Conservation (phyloP, 2,113 vertebrate species). For the Turnix velox region DNA sequence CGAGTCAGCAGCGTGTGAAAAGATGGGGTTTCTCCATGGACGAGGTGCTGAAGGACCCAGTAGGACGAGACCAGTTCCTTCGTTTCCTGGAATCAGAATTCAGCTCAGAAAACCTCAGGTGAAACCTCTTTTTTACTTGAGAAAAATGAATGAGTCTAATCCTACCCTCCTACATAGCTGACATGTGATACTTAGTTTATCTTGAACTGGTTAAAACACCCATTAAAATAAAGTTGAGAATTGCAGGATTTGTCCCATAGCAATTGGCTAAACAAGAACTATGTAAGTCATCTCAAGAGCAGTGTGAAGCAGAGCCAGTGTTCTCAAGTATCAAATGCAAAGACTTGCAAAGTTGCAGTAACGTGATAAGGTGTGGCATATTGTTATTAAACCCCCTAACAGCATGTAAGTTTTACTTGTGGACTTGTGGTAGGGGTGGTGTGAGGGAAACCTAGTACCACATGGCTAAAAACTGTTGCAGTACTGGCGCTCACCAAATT, state of each 20-base stretch:
- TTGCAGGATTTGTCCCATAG: background rate
- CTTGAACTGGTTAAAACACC: background rate
- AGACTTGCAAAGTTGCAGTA: background rate
- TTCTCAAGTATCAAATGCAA: background rate
- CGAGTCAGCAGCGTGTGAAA: slow-evolving; percentile 91
- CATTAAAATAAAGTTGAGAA: background rate
- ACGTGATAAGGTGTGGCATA: background rate
- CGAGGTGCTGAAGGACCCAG: slow-evolving; percentile 89
- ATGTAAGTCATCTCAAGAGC: background rate
- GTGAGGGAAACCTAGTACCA: background rate
- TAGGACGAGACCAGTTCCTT: slow-evolving; percentile 89
- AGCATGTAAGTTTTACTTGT: background rate
- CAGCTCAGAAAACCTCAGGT: slow-evolving; percentile 97
- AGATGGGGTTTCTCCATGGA: slow-evolving; percentile 94
- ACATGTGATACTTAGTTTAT: background rate
- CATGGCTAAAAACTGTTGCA: background rate
- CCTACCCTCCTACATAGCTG: background rate
- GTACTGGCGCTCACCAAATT: background rate
- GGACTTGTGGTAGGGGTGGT: background rate
- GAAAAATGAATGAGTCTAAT: background rate
- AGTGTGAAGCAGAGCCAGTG: background rate
- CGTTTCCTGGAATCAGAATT: slow-evolving; percentile 97
- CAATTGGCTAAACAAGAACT: background rate
- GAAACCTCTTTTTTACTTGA: slow-evolving; percentile 28
- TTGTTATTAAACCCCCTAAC: background rate